These are phyloP conservation scores for Epinephelus malabaricus DNA, from an alignment of 2,797 vertebrate species.

Conservation along the genomic window DNA sequence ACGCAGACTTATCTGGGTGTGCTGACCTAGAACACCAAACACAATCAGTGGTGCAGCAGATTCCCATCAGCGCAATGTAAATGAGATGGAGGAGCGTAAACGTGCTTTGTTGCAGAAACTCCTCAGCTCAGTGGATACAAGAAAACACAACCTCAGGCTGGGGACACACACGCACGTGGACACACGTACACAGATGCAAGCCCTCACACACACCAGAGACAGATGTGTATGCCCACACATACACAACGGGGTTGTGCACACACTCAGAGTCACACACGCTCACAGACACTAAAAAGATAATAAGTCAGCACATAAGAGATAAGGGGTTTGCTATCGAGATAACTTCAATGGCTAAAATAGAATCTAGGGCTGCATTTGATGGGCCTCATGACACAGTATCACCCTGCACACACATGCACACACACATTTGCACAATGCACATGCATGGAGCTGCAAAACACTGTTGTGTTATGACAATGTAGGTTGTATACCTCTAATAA, in stretches of 20 bases:
- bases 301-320: slow-evolving; percentile 53
- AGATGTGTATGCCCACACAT: slow-evolving; percentile 5
- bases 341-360: slow-evolving; percentile 56
- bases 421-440: background rate
- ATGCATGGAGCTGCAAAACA: slow-evolving; percentile 19
- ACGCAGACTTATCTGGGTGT: slow-evolving; percentile 52
- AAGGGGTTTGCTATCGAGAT: slow-evolving; percentile 54
- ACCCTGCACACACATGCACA: background rate
- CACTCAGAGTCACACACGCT: slow-evolving; percentile 2
- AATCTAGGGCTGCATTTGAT: slow-evolving; percentile 43
- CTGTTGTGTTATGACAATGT: background rate
- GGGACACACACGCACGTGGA: slow-evolving; percentile 12
- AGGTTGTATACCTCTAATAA: background rate
- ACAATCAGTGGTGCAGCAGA: slow-evolving; percentile 77
- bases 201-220: slow-evolving; percentile 15
- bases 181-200: background rate
- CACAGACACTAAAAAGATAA: slow-evolving; percentile 52
- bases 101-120: slow-evolving; percentile 76
- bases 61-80: slow-evolving; percentile 76
- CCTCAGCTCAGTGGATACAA: slow-evolving; percentile 59
- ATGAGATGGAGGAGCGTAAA: slow-evolving; percentile 70
- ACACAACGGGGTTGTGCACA: background rate
- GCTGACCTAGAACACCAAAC: slow-evolving; percentile 76
- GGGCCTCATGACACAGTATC: slow-evolving; percentile 34
- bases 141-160: slow-evolving; percentile 61